phyloP scores from a whole-genome alignment of 2,797 vertebrate species.

The Gambelia wislizenii region DNA sequence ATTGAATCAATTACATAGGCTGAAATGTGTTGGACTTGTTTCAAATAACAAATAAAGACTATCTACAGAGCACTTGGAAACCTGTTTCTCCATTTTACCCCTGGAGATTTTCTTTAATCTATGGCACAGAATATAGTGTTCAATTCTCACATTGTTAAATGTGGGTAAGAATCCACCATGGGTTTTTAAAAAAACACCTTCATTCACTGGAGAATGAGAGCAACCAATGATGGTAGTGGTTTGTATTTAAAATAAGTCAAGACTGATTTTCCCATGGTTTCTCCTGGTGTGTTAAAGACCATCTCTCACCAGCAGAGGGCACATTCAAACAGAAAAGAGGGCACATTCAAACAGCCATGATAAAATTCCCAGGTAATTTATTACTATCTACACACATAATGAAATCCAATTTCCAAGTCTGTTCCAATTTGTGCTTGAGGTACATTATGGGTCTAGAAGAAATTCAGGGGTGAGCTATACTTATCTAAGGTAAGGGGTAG shows the following conservation, averaged over 20 bases:
- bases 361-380: neutral
- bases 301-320: neutral
- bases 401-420: neutral
- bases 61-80: no score
- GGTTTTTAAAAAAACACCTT: neutral
- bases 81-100: no score
- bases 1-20: no score
- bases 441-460: neutral
- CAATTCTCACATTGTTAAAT: neutral
- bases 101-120: no score
- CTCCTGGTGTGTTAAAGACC: neutral
- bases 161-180: neutral
- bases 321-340: slow-evolving; percentile 5
- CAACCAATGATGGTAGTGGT: no score
- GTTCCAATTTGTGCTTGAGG: neutral
- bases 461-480: neutral
- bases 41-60: no score
- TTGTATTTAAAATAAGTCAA: neutral
- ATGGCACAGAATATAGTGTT: neutral
- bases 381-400: neutral
- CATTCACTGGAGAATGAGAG: neutral
- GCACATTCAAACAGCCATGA: neutral
- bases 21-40: no score
- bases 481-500: neutral
- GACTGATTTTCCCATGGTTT: neutral